Conservation (phyloP, 2,797 vertebrate genomes). For the Eleutherodactylus coqui region DNA sequence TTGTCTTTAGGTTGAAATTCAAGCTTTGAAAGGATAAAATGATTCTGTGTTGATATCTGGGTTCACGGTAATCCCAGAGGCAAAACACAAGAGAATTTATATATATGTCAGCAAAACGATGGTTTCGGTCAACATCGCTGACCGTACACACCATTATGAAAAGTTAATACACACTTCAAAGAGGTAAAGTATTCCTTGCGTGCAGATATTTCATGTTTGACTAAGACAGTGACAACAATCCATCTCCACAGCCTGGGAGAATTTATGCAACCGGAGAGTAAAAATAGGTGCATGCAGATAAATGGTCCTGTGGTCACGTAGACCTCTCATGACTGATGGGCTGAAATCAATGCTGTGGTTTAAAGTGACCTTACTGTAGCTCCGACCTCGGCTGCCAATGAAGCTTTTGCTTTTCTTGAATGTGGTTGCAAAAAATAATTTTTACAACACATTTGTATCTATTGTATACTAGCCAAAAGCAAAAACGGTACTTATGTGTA, state of each 20-base stretch:
- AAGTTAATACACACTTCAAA: slow-evolving; percentile 48
- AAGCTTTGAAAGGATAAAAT: neutral
- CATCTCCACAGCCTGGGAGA: slow-evolving; percentile 48
- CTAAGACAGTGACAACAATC: slow-evolving; percentile 57
- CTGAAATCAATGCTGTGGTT: slow-evolving; percentile 44
- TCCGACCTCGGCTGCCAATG: slow-evolving; percentile 21
- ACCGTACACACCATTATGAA: slow-evolving; percentile 43
- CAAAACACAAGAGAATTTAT: slow-evolving; percentile 21
- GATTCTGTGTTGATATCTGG: neutral
- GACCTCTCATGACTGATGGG: slow-evolving; percentile 39
- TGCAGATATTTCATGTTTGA: slow-evolving; percentile 55
- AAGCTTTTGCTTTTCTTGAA: slow-evolving; percentile 14
- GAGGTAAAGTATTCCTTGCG: slow-evolving; percentile 37
- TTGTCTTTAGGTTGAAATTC: neutral
- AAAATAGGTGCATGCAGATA: slow-evolving; percentile 38
- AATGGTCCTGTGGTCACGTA: slow-evolving; percentile 46
- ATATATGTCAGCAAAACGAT: slow-evolving; percentile 36
- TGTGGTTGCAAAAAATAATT: neutral
- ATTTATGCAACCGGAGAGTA: slow-evolving; percentile 28
- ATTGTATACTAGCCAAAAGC: neutral
- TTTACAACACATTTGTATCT: neutral
- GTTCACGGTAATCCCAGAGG: neutral
- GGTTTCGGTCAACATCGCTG: slow-evolving; percentile 24
- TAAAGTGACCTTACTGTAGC: slow-evolving; percentile 39
- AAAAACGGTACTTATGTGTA: no score